Percentiles rank a stretch among this genome's conserved stretches.
Evolutionary conservation across 2,888 invertebrate species (phyloP).

Genomic region (Nomada goodeniana): DNA sequence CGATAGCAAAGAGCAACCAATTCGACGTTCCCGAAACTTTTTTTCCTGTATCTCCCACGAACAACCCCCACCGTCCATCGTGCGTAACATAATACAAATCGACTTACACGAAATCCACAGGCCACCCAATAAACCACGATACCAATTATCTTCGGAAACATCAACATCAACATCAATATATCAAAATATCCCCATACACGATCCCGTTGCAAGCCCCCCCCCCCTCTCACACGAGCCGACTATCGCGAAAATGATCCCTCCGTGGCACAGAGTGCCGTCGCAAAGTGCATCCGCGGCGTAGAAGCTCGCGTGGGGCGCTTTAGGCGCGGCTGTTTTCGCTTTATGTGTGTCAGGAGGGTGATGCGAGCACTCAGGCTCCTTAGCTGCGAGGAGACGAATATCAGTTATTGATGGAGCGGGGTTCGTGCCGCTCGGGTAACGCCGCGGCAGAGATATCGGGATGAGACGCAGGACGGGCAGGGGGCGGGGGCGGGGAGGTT

Average conservation of each 20-base stretch:
- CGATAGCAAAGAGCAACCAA: too few species aligned
- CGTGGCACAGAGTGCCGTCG: background rate
- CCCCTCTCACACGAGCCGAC: background rate
- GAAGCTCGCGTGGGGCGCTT: slow-evolving; percentile 25
- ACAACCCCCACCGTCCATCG: too few species aligned
- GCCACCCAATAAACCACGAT: too few species aligned
- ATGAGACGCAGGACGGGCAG: slow-evolving; percentile 52
- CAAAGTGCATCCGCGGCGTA: slow-evolving; percentile 39
- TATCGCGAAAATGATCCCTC: slow-evolving; percentile 30
- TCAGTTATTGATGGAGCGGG: slow-evolving; percentile 79
- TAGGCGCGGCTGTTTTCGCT: slow-evolving; percentile 25
- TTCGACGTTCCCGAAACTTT: too few species aligned
- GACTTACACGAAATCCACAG: too few species aligned
- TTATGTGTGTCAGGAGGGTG: slow-evolving; percentile 76
- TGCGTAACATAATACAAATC: too few species aligned
- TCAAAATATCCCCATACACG: background rate
- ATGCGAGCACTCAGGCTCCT: slow-evolving; percentile 67
- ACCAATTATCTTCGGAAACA: background rate
- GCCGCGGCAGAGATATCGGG: slow-evolving; percentile 57
- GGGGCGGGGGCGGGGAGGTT: background rate
- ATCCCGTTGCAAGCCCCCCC: background rate
- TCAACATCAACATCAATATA: too few species aligned
- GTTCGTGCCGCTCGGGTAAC: slow-evolving; percentile 48
- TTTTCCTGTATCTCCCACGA: too few species aligned
- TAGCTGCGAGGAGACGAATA: slow-evolving; percentile 75